phyloP scores from a whole-genome alignment of 2,797 vertebrate genomes.

The Pseudocheirus occidentalis region DNA sequence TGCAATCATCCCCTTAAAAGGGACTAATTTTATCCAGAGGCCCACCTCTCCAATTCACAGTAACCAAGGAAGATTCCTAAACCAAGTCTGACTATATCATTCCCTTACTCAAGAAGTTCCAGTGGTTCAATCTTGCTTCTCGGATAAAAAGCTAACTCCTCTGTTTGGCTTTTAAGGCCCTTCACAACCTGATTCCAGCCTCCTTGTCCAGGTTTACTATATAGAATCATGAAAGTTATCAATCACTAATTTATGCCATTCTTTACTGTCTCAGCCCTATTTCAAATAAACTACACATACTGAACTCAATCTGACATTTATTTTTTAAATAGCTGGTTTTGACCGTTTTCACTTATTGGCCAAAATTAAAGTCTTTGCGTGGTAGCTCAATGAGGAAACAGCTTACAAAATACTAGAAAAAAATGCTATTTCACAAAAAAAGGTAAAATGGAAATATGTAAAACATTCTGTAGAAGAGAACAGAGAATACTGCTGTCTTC shows the following conservation, averaged over 20 bases:
- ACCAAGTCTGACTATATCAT: too few species aligned
- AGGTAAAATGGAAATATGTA: constrained; percentile 17
- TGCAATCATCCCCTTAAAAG: too few species aligned
- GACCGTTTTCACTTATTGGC: neutral
- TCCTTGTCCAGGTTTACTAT: neutral
- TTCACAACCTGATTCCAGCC: too few species aligned
- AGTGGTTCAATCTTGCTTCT: too few species aligned
- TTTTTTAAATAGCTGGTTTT: constrained; percentile 17
- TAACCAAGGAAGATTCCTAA: too few species aligned
- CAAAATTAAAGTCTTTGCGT: neutral
- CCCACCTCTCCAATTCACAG: too few species aligned
- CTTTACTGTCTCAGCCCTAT: neutral
- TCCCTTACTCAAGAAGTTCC: too few species aligned
- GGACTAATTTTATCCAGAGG: too few species aligned
- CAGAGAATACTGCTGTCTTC: neutral
- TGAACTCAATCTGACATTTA: constrained; percentile 7
- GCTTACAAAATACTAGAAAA: constrained; percentile 13
- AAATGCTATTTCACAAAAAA: constrained; percentile 8
- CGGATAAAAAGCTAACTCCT: too few species aligned
- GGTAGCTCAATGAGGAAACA: neutral
- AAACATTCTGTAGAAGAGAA: constrained; percentile 9
- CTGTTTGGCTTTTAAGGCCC: too few species aligned
- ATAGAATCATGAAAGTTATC: neutral
- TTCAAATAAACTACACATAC: neutral
- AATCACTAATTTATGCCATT: neutral